Evolutionary conservation across 2,113 vertebrate genomes (phyloP).

Genomic region (Emydocephalus ijimae): DNA sequence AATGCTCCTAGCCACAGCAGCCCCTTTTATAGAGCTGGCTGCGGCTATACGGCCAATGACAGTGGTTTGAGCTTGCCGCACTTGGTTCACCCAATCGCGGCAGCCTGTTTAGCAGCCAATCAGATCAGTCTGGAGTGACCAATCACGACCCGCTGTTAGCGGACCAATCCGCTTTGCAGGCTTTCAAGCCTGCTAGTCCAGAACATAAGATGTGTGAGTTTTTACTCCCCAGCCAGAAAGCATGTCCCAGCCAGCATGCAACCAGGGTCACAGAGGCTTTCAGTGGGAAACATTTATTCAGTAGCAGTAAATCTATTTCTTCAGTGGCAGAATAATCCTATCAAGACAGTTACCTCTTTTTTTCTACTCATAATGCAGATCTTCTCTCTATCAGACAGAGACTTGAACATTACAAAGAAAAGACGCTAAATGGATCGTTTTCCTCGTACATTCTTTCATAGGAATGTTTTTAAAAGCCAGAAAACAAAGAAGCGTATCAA

Average conservation of each 20-base stretch:
- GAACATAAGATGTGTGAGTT: too few relatives aligned
- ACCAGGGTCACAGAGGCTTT: background rate
- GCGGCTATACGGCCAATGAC: too few relatives aligned
- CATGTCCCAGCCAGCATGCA: background rate
- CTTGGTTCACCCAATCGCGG: too few relatives aligned
- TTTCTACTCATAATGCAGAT: background rate
- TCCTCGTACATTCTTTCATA: background rate
- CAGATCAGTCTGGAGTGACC: too few relatives aligned
- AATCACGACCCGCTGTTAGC: too few relatives aligned
- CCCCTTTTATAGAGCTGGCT: too few relatives aligned
- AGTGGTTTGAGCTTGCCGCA: too few relatives aligned
- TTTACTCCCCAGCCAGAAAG: background rate
- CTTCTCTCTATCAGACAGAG: background rate
- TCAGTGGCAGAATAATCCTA: background rate
- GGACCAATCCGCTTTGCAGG: too few relatives aligned
- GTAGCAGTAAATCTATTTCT: background rate
- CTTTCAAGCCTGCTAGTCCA: too few relatives aligned
- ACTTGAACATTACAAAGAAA: background rate
- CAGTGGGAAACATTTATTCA: background rate
- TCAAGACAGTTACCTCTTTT: background rate
- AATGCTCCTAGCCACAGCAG: too few relatives aligned
- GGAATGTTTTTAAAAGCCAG: background rate
- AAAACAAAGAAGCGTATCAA: constrained; percentile 30
- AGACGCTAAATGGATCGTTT: background rate
- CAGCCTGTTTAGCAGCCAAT: too few relatives aligned